Conservation (phyloP, 2,113 vertebrate genomes). For the Willisornis vidua region DNA sequence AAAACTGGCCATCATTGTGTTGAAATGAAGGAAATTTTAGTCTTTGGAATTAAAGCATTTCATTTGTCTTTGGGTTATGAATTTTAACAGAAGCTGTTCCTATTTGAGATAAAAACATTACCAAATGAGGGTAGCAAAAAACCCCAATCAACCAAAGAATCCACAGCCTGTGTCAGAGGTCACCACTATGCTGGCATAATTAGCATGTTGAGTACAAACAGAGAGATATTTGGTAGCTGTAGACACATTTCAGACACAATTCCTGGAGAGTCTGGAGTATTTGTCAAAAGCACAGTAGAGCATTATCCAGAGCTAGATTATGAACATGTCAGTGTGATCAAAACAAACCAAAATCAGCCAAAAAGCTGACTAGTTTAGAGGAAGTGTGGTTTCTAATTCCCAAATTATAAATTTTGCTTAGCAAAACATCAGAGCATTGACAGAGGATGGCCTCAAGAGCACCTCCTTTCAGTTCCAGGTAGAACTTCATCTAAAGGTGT, state of each 20-base stretch:
- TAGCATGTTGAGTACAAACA: background rate
- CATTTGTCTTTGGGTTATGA: background rate
- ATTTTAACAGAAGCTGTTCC: background rate
- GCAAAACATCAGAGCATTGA: background rate
- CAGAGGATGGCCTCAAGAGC: background rate
- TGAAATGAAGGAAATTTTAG: background rate
- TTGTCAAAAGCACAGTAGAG: background rate
- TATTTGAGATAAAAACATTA: background rate
- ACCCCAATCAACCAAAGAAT: background rate
- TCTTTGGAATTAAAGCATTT: background rate
- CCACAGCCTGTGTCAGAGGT: background rate
- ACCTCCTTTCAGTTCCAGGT: background rate
- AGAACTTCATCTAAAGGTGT: background rate
- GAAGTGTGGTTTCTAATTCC: background rate
- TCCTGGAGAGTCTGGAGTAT: background rate
- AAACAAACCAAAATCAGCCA: background rate
- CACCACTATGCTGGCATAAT: background rate
- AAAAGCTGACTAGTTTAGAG: background rate
- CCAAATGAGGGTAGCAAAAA: background rate
- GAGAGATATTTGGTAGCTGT: background rate
- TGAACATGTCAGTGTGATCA: background rate
- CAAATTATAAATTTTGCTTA: background rate
- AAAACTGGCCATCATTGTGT: background rate
- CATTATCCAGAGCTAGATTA: background rate
- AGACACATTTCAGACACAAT: background rate